Conservation (phyloP, 2,797 vertebrate genomes). For the Trichosurus vulpecula region DNA sequence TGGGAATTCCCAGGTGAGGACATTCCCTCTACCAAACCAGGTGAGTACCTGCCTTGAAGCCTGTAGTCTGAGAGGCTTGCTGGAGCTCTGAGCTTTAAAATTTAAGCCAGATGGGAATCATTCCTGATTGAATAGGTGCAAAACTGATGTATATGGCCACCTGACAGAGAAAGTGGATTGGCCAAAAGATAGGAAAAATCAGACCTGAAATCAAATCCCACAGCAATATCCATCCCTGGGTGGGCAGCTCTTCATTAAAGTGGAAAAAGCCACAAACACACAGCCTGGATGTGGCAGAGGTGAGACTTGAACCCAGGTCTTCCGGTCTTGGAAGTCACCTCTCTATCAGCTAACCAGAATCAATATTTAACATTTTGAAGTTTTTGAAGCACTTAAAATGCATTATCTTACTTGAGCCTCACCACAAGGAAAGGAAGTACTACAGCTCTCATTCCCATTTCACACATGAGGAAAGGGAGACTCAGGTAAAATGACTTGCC, state of each 20-base stretch:
- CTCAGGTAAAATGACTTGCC: constrained; percentile 21
- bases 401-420: neutral
- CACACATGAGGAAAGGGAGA: constrained; percentile 2
- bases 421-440: neutral
- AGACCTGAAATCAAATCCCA: neutral
- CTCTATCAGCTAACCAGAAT: neutral
- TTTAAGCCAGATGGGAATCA: neutral
- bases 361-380: neutral
- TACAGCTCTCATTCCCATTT: constrained; percentile 41
- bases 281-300: neutral
- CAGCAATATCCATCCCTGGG: neutral
- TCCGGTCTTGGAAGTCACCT: neutral
- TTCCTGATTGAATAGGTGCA: neutral
- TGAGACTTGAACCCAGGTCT: neutral
- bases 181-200: neutral
- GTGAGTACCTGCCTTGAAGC: neutral
- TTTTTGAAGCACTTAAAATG: neutral
- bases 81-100: neutral
- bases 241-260: neutral
- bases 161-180: neutral
- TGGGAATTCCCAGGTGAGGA: neutral
- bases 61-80: neutral
- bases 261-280: neutral
- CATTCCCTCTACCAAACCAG: neutral
- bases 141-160: neutral